phyloP scores from a whole-genome alignment of 2,113 vertebrate genomes.

The Willisornis vidua region DNA sequence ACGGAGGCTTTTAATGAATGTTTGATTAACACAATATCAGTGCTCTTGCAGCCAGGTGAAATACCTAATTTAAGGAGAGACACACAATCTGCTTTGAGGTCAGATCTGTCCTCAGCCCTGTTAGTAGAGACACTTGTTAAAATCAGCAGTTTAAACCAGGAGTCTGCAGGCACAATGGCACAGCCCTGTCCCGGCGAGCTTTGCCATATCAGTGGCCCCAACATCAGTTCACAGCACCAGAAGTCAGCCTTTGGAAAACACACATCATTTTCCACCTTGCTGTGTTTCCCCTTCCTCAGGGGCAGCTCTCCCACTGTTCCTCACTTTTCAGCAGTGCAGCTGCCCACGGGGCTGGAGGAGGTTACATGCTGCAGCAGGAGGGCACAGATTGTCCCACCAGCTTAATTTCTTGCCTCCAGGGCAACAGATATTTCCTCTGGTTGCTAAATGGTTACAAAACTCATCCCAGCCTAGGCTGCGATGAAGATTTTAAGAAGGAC shows the following conservation, averaged over 20 bases:
- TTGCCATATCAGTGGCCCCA: neutral
- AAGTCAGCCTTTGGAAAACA: neutral
- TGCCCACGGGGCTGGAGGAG: neutral
- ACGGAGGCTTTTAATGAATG: constrained; percentile 20
- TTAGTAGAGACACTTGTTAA: neutral
- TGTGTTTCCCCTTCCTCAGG: neutral
- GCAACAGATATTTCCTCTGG: neutral
- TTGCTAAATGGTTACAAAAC: neutral
- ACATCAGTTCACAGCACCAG: neutral
- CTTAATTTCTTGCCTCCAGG: neutral
- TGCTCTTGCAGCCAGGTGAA: neutral
- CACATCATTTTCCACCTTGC: neutral
- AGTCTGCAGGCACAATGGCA: neutral
- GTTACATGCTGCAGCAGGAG: neutral
- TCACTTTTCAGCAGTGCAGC: neutral
- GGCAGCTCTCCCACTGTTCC: neutral
- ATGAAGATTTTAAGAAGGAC: neutral
- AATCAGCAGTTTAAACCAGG: neutral
- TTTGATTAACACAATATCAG: constrained; percentile 45
- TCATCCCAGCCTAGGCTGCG: neutral
- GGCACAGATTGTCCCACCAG: neutral
- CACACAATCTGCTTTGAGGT: neutral
- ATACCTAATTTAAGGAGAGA: neutral
- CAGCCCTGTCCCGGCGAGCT: neutral
- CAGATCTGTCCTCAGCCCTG: neutral